Percentiles rank a stretch among this genome's conserved stretches.
Evolutionary conservation across 2,797 vertebrate genomes (phyloP).

Genomic region (Sylvilagus floridanus): DNA sequence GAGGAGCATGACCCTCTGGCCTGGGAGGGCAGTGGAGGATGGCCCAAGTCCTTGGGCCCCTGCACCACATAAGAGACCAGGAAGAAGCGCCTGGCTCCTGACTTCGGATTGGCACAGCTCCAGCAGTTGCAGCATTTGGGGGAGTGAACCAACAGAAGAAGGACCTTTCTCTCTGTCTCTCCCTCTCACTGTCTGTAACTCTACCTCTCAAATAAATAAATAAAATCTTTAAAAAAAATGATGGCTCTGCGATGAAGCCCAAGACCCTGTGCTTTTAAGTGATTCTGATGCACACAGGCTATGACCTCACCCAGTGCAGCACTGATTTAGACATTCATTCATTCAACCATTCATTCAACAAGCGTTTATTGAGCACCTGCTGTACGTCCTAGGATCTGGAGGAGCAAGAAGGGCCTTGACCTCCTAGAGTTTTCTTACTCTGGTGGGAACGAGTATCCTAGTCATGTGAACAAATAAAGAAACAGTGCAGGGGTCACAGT

Average conservation of each 20-base stretch:
- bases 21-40: no score
- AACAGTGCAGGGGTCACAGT: not conserved
- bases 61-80: no score
- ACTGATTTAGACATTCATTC: not conserved
- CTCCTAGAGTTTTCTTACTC: not conserved
- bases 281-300: not conserved
- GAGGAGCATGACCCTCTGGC: no score
- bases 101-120: no score
- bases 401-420: not conserved
- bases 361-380: not conserved
- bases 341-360: not conserved
- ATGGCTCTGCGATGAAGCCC: not conserved
- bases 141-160: no score
- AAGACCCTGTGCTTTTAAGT: not conserved
- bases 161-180: no score
- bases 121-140: no score
- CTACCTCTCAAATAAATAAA: no score
- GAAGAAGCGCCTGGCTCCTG: no score
- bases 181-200: no score
- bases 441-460: not conserved
- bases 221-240: no score
- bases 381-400: not conserved
- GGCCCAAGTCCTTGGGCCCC: no score
- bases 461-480: not conserved
- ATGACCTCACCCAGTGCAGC: not conserved